phyloP scores from a whole-genome alignment of 1,140 invertebrate genomes.

The Anastrepha ludens region DNA sequence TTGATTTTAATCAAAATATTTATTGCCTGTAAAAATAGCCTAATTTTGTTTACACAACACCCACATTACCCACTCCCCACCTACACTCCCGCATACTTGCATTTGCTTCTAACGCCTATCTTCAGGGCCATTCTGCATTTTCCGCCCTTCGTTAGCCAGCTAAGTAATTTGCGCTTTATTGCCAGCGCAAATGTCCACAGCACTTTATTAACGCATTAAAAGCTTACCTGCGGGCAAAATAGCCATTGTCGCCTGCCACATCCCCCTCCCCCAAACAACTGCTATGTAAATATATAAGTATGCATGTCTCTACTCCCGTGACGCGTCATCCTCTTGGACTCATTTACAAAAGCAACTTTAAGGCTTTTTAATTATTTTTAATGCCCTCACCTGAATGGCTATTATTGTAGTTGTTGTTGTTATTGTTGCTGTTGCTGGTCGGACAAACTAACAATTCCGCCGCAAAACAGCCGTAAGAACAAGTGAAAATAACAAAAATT shows the following conservation, averaged over 20 bases:
- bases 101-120: too few species aligned
- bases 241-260: neutral
- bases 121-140: too few species aligned
- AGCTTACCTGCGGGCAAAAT: constrained; percentile 20
- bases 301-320: neutral
- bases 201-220: constrained; percentile 47
- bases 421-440: constrained; percentile 12
- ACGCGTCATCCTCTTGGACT: neutral
- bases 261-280: too few species aligned
- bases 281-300: neutral
- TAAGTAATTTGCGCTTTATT: constrained; percentile 41
- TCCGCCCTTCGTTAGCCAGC: neutral
- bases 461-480: neutral
- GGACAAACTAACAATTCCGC: neutral
- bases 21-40: neutral
- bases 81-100: too few species aligned
- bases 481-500: neutral
- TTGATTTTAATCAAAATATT: too few species aligned
- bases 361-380: constrained; percentile 55
- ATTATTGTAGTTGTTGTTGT: neutral
- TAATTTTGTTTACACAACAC: too few species aligned
- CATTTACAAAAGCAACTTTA: constrained; percentile 19
- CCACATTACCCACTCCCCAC: too few species aligned
- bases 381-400: constrained; percentile 49
- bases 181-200: neutral